A percentile compares a stretch with the other conserved stretches of the same genome.
Evolutionary conservation across 2,888 invertebrate species (phyloP).

Genomic region (Troides oblongomaculatus): DNA sequence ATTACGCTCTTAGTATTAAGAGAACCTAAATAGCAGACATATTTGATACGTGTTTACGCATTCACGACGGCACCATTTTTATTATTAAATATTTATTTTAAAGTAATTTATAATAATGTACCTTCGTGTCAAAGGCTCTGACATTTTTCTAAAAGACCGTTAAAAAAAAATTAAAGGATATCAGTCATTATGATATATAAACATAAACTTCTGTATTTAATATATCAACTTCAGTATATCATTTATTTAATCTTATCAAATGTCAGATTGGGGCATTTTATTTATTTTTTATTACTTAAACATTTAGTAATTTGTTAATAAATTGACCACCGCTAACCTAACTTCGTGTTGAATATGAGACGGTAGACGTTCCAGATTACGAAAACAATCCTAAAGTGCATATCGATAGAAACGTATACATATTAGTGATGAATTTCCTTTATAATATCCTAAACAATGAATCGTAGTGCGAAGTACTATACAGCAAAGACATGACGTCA

Average conservation of each 20-base stretch:
- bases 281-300: background rate
- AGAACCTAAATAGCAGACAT: no score
- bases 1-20: no score
- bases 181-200: no score
- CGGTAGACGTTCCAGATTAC: background rate
- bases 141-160: no score
- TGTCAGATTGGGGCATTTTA: conserved; percentile 6
- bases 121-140: no score
- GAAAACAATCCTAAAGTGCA: background rate
- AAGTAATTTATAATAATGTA: no score
- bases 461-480: background rate
- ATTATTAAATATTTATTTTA: no score
- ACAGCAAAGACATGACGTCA: background rate
- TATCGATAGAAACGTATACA: background rate
- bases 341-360: conserved; percentile 6
- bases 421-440: background rate
- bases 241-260: conserved; percentile 5
- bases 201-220: no score
- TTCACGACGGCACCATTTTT: no score
- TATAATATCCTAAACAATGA: background rate
- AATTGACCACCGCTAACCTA: conserved; percentile 3
- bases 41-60: no score
- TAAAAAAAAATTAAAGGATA: no score
- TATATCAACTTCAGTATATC: no score
- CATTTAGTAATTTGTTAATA: background rate